Percentiles rank a stretch among this genome's conserved stretches.
Evolutionary conservation across 1,140 invertebrate genomes (phyloP).

Genomic region (Drosophila obscura): DNA sequence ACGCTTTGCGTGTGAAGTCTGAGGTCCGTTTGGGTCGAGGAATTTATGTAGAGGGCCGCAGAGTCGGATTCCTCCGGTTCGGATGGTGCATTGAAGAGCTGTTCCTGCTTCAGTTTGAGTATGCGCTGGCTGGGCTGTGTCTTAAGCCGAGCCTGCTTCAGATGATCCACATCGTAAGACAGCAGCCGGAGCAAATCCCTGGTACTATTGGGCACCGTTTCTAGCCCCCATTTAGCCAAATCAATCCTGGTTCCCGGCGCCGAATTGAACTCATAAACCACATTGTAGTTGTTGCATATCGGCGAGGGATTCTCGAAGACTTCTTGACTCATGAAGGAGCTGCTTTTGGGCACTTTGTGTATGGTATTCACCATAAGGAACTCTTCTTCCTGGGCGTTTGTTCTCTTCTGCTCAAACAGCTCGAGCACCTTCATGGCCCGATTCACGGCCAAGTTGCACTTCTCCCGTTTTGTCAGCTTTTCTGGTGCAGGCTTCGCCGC

Average conservation of each 20-base stretch:
- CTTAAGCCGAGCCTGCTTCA: conserved; percentile 33
- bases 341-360: conserved; percentile 29
- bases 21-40: conserved; percentile 33
- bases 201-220: conserved; percentile 40
- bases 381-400: conserved; percentile 22
- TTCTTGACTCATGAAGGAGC: conserved; percentile 15
- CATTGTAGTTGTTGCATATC: conserved; percentile 58
- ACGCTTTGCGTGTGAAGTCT: conserved; percentile 5
- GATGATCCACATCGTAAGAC: conserved; percentile 32
- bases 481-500: not conserved
- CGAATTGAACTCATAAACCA: conserved; percentile 63
- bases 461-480: conserved; percentile 22
- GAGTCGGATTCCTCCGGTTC: conserved; percentile 17
- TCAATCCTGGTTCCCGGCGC: conserved; percentile 32
- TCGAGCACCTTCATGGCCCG: conserved; percentile 23
- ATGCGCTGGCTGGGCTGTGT: conserved; percentile 37
- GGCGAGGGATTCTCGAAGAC: conserved; percentile 63
- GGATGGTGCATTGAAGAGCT: not conserved
- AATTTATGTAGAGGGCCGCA: conserved; percentile 33
- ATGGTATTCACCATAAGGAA: conserved; percentile 58
- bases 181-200: conserved; percentile 41
- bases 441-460: conserved; percentile 22
- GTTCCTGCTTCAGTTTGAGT: conserved; percentile 31
- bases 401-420: conserved; percentile 1
- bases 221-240: conserved; percentile 57